These are phyloP conservation scores for Dromas ardeola DNA, from an alignment of 2,113 vertebrate genomes.

Conservation along the genomic window DNA sequence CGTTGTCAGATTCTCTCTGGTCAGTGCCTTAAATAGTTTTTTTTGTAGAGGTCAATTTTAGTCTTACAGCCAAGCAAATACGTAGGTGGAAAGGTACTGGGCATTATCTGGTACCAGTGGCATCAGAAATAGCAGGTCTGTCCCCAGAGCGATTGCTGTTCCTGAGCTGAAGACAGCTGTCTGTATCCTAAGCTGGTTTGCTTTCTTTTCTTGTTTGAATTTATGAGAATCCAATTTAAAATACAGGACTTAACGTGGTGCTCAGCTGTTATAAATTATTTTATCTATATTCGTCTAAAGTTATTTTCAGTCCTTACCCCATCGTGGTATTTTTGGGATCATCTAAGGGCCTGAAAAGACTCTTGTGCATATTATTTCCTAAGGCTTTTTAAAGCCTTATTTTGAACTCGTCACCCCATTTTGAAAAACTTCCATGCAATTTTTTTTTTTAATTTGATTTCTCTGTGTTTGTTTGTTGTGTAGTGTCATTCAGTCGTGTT, in stretches of 20 bases:
- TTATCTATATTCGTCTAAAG: neutral
- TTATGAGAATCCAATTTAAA: neutral
- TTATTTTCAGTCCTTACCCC: neutral
- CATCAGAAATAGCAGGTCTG: neutral
- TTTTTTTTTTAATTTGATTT: neutral
- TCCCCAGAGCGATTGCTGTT: neutral
- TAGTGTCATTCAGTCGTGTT: neutral
- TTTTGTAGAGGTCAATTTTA: neutral
- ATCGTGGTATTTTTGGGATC: neutral
- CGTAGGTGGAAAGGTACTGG: neutral
- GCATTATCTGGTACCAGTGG: neutral
- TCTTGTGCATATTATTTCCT: neutral
- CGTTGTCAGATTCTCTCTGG: neutral
- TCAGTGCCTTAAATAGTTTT: neutral
- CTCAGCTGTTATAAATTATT: neutral
- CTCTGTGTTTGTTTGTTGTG: neutral
- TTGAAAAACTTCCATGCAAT: neutral
- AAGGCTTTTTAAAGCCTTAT: neutral
- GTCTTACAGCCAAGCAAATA: neutral
- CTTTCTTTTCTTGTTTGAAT: neutral
- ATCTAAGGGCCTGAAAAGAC: neutral
- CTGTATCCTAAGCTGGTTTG: neutral
- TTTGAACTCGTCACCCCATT: neutral
- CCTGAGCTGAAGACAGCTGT: neutral
- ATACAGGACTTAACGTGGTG: neutral